A percentile compares a stretch with the other conserved stretches of the same genome.
Conservation (phyloP, 1,140 invertebrate species). For the Ceratoteleas bidentatus region DNA sequence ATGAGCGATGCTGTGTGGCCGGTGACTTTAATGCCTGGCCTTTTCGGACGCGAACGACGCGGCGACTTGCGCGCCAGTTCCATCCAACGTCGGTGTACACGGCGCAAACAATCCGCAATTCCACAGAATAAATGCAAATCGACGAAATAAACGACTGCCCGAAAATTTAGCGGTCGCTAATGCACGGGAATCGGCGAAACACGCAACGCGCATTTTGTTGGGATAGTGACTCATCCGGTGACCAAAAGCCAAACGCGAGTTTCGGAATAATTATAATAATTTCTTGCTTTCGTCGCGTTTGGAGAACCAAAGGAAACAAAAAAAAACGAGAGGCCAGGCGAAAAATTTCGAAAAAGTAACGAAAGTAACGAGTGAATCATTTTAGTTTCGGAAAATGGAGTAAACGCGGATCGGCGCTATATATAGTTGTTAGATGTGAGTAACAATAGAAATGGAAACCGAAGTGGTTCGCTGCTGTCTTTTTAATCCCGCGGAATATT, state of each 20-base stretch:
- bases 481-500: conserved; percentile 49
- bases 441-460: conserved; percentile 8
- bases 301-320: too few species aligned
- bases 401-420: too few species aligned
- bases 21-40: conserved; percentile 52
- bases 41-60: conserved; percentile 31
- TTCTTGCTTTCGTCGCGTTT: background rate
- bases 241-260: conserved; percentile 14
- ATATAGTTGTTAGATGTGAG: too few species aligned
- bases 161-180: conserved; percentile 44
- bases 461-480: conserved; percentile 10
- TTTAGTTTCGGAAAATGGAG: too few species aligned
- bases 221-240: conserved; percentile 36
- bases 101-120: conserved; percentile 8
- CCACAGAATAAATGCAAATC: conserved; percentile 8
- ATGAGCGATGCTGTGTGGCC: conserved; percentile 40
- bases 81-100: background rate
- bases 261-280: conserved; percentile 13
- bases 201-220: conserved; percentile 43
- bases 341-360: too few species aligned
- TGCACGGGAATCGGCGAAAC: conserved; percentile 26
- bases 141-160: conserved; percentile 12
- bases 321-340: too few species aligned
- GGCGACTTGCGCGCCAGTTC: conserved; percentile 21
- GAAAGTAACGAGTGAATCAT: too few species aligned